Percentiles rank a stretch among this genome's conserved stretches.
phyloP scores from a whole-genome alignment of 2,888 invertebrate genomes.

The Yponomeuta sedellus region DNA sequence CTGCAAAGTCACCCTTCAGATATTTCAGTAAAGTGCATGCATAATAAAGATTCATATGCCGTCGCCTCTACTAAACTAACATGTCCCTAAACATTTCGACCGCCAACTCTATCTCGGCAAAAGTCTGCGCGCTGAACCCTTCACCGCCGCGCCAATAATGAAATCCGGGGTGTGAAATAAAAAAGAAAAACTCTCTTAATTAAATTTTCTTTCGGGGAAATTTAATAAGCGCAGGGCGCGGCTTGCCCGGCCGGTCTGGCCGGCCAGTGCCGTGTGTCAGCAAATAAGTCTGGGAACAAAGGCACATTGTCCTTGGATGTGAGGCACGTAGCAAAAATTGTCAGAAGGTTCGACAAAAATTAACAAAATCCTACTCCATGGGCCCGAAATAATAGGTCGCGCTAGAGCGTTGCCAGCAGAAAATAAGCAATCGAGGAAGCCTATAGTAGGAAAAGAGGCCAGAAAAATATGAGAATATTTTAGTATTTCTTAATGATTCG shows the following conservation, averaged over 20 bases:
- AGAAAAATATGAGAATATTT: too few relatives aligned
- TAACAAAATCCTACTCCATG: not conserved
- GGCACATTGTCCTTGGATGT: not conserved
- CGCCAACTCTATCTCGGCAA: slow-evolving; percentile 17
- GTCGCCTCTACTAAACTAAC: not conserved
- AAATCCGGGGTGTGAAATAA: slow-evolving; percentile 75
- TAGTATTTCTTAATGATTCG: too few relatives aligned
- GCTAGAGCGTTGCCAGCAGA: too few relatives aligned
- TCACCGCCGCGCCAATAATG: slow-evolving; percentile 64
- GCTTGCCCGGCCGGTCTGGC: slow-evolving; percentile 26
- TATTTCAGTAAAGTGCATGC: too few relatives aligned
- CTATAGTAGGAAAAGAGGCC: too few relatives aligned
- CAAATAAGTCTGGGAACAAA: slow-evolving; percentile 1
- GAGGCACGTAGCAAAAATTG: not conserved
- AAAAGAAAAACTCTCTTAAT: slow-evolving; percentile 73
- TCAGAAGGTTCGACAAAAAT: not conserved
- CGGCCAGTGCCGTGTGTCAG: slow-evolving; percentile 20
- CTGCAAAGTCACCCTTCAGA: too few relatives aligned
- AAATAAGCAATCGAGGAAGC: too few relatives aligned
- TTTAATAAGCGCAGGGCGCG: slow-evolving; percentile 58
- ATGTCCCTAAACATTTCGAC: not conserved
- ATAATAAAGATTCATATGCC: not conserved
- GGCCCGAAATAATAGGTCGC: too few relatives aligned
- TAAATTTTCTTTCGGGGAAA: slow-evolving; percentile 73
- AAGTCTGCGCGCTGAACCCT: slow-evolving; percentile 55